Evolutionary conservation across 2,888 invertebrate genomes (phyloP), one percentile per base, ranked within the genome.

Genomic region (Pterostichus madidus): DNA sequence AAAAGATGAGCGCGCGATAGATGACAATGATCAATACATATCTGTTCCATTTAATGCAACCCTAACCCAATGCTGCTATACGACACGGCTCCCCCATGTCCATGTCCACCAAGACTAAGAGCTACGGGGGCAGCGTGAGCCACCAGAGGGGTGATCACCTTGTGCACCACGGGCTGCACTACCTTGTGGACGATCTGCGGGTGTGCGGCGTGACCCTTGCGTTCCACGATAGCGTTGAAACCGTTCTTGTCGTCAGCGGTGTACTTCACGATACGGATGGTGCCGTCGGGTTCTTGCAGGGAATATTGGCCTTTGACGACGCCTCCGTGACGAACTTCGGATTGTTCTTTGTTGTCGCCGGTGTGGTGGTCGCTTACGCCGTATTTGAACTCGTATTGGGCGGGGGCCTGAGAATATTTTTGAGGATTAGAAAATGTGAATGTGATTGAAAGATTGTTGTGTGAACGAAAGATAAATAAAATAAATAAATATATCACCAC

Each of bases 161-260:
- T 61, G 11, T 61, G 61, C 32, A 61, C 32, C 8, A 61, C 32
- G n/a, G 61, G 61, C 61, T 61, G 61, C 17, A 80, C 53, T n/a
- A 71, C 56, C 56, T 81, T 81, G 11, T 81, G 81, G 5, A 81
- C 32, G 15, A 81, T 75, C 71, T 81, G 75, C 13, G 91, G 91
- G 87, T 91, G 92, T 0, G 91, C 91, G 44, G 93, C 91, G 85
- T 93, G 93, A 83, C 93, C 94, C 53, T 92, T 91, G 88, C 92
- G 93, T 86, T 93, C 93, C 7, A 94, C 94, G 61, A 94, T 92
- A 39, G 94, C 94, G 84, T 87, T 87, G 85, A 87, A 87, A 71
- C 87, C 87, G 64, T 87, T 87, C 64, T 86, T 85, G 35, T 86
- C 86, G 84, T 88, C 88, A 56, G 88, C 87, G 17, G 88, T 87